Conservation (phyloP, 2,113 vertebrate genomes). For the Heteronetta atricapilla region DNA sequence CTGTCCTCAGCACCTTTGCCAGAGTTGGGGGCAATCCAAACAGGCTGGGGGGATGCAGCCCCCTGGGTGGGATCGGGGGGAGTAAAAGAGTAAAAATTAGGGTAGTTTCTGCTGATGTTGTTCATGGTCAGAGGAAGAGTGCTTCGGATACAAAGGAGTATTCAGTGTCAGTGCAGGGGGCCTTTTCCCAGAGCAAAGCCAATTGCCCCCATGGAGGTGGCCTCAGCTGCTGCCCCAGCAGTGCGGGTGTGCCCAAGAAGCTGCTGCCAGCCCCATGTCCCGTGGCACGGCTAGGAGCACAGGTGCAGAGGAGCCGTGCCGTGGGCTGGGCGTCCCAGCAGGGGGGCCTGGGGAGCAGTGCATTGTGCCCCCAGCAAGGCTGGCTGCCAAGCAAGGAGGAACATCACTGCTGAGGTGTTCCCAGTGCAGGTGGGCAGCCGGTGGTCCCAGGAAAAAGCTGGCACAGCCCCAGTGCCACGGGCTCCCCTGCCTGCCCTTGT, state of each 20-base stretch:
- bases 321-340: rapidly evolving
- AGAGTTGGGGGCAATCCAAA: no score
- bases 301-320: not conserved
- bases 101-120: not conserved
- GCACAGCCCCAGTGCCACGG: rapidly evolving
- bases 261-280: not conserved
- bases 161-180: not conserved
- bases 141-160: not conserved
- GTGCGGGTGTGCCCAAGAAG: not conserved
- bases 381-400: rapidly evolving
- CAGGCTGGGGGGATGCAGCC: no score
- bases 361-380: rapidly evolving
- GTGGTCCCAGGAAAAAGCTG: not conserved
- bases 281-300: rapidly evolving
- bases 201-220: no score
- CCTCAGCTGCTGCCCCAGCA: rapidly evolving
- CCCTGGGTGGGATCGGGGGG: not conserved
- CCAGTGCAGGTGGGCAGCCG: not conserved
- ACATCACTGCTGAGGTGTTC: not conserved
- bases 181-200: not conserved
- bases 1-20: no score
- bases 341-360: not conserved
- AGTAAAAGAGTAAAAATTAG: not conserved
- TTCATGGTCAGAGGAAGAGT: not conserved
- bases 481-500: not conserved